Evolutionary conservation across 2,113 vertebrate species (phyloP).

Genomic region (Tursiops truncatus): DNA sequence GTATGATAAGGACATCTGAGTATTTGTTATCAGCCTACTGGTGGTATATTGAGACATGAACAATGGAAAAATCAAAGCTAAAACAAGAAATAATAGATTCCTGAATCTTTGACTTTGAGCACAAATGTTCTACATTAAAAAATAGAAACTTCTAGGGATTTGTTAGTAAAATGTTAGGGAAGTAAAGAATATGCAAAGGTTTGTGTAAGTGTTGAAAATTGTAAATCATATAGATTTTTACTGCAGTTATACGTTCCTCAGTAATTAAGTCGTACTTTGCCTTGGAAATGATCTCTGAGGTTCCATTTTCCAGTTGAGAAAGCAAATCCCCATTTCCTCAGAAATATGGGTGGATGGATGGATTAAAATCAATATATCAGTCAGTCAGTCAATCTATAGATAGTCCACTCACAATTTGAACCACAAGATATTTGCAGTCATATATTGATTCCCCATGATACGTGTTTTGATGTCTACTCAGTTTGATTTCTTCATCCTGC

Average conservation of each 20-base stretch:
- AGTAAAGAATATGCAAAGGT: background rate
- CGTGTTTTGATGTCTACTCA: background rate
- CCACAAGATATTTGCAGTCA: background rate
- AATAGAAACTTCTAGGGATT: background rate
- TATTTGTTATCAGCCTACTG: background rate
- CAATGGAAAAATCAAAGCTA: background rate
- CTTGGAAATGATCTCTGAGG: background rate
- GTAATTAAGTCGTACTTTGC: background rate
- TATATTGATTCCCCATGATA: background rate
- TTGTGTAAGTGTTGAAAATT: background rate
- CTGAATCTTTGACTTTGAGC: background rate
- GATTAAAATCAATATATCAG: background rate
- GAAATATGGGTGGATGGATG: background rate
- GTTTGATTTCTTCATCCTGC: background rate
- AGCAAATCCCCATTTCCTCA: background rate
- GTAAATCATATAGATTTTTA: background rate
- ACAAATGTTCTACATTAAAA: background rate
- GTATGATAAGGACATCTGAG: background rate
- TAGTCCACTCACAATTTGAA: background rate
- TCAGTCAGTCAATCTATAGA: background rate
- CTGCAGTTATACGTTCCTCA: background rate
- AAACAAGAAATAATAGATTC: background rate
- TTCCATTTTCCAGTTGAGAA: background rate
- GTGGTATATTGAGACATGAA: background rate
- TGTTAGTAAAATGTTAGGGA: background rate